Percentiles rank a stretch among this genome's conserved stretches.
Conservation (phyloP, 2,797 vertebrate genomes). For the Alectoris magna region DNA sequence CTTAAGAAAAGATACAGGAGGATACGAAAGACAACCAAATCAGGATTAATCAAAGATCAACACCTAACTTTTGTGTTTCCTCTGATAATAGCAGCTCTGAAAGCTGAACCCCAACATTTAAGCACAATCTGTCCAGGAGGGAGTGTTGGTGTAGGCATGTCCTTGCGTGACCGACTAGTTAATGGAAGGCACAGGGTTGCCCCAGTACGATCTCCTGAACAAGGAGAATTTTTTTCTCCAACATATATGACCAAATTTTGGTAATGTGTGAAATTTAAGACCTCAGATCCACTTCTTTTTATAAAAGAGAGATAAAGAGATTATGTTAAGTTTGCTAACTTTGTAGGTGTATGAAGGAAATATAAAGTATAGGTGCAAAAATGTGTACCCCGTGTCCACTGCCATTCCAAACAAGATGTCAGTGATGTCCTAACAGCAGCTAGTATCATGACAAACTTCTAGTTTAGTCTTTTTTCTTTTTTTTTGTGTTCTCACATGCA, state of each 20-base stretch:
- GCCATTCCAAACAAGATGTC: not conserved
- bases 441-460: not conserved
- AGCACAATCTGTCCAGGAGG: not conserved
- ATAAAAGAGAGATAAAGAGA: not conserved
- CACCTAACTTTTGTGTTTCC: not conserved
- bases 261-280: not conserved
- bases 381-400: no score
- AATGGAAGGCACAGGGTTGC: not conserved
- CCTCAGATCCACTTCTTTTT: not conserved
- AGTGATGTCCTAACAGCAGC: not conserved
- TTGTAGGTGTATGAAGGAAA: not conserved
- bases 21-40: not conserved
- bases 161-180: not conserved
- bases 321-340: not conserved
- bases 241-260: not conserved
- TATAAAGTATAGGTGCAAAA: not conserved
- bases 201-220: fast-evolving
- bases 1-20: not conserved
- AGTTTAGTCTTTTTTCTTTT: not conserved
- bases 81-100: not conserved
- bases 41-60: not conserved
- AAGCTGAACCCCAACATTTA: not conserved
- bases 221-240: not conserved
- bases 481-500: not conserved
- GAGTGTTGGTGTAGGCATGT: not conserved